Percentiles rank a stretch among this genome's conserved stretches.
Conservation (phyloP, 2,888 invertebrate species). For the Lasioglossum villosulum region DNA sequence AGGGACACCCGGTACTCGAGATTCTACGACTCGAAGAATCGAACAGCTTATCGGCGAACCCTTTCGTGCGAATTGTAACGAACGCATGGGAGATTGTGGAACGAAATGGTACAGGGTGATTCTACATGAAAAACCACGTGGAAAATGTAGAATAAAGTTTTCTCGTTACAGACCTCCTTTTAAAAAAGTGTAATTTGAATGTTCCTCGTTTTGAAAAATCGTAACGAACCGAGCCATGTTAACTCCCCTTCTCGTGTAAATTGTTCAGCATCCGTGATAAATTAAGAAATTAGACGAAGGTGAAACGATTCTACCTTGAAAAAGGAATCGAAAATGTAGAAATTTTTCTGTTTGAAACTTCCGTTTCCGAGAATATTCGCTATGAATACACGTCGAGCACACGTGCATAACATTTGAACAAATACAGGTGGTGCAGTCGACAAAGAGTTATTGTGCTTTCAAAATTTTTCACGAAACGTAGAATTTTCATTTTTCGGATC, state of each 20-base stretch:
- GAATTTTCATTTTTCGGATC: neutral
- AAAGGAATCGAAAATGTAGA: neutral
- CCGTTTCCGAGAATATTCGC: neutral
- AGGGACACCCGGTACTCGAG: neutral
- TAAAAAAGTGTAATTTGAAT: neutral
- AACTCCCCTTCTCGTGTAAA: neutral
- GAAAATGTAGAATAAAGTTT: neutral
- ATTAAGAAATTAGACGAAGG: neutral
- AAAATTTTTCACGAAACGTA: neutral
- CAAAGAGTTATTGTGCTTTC: neutral
- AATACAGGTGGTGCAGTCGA: slow-evolving; percentile 6
- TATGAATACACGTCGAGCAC: neutral
- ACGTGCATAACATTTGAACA: neutral
- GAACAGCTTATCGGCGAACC: neutral
- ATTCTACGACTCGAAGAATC: neutral
- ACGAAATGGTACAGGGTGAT: neutral
- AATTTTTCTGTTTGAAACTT: neutral
- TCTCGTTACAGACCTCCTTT: neutral
- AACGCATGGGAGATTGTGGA: neutral
- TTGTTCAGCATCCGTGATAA: neutral
- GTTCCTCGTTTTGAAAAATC: neutral
- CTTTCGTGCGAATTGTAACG: neutral
- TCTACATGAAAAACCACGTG: neutral
- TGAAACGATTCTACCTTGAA: neutral
- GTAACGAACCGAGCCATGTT: too few species aligned